phyloP scores from a whole-genome alignment of 2,113 vertebrate genomes.

The Micronisus gabar region DNA sequence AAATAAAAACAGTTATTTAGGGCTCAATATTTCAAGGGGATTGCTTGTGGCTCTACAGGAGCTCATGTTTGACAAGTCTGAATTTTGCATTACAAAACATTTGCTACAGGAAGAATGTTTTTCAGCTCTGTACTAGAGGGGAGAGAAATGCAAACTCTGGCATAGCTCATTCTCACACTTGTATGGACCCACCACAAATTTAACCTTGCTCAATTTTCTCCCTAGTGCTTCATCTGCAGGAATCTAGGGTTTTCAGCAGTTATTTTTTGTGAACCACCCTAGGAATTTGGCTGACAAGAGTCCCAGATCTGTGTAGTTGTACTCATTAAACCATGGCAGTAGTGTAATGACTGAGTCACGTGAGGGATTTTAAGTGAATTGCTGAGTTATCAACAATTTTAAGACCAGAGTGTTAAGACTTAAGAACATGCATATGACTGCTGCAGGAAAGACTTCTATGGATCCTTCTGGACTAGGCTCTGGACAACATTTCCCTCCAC shows the following conservation, averaged over 20 bases:
- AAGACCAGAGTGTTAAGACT: neutral
- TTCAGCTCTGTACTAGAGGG: neutral
- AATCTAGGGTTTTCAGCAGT: neutral
- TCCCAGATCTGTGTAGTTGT: neutral
- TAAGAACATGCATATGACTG: neutral
- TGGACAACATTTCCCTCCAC: neutral
- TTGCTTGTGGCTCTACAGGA: neutral
- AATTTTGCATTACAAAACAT: neutral
- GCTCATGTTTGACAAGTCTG: neutral
- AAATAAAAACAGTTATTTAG: neutral
- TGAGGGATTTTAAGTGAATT: neutral
- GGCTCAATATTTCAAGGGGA: conserved; percentile 24
- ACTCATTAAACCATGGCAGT: too few relatives aligned
- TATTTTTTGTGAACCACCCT: neutral
- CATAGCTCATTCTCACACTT: neutral
- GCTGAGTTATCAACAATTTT: neutral
- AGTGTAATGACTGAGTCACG: neutral
- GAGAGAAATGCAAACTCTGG: neutral
- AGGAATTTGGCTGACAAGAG: neutral
- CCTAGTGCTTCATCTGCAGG: neutral
- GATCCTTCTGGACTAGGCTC: neutral
- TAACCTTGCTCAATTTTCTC: neutral
- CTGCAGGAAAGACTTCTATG: neutral
- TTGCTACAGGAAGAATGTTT: neutral
- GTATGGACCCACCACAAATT: neutral